These are phyloP conservation scores for Aphis gossypii DNA, from an alignment of 1,140 invertebrate species.

Conservation along the genomic window DNA sequence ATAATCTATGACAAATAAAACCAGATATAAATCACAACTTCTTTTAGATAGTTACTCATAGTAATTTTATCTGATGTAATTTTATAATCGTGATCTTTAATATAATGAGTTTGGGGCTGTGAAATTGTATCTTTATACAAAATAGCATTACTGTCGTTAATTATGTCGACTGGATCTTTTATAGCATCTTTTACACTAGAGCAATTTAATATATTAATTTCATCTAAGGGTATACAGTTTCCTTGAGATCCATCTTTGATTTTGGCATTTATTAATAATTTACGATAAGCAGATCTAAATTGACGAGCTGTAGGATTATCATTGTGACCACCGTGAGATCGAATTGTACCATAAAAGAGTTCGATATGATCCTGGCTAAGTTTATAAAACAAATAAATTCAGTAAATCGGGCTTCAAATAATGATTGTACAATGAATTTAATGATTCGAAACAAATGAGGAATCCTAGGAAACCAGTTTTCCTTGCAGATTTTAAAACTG, in stretches of 20 bases:
- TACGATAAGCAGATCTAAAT: neutral
- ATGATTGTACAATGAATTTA: neutral
- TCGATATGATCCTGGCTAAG: conserved; percentile 38
- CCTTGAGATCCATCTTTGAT: neutral
- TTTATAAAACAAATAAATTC: no score
- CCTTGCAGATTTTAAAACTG: neutral
- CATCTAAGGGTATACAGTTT: conserved; percentile 32
- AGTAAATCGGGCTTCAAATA: neutral
- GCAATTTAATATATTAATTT: conserved; percentile 13
- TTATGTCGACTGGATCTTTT: neutral
- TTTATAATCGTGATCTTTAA: no score
- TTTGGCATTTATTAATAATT: neutral
- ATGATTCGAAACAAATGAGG: neutral
- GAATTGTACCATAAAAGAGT: conserved; percentile 16
- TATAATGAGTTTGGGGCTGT: no score
- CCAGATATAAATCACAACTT: conserved; percentile 18
- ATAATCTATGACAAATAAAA: conserved; percentile 28
- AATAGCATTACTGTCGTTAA: neutral
- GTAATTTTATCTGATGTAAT: no score
- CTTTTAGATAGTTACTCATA: neutral
- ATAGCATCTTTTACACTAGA: neutral
- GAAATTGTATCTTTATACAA: no score
- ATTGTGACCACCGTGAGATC: conserved; percentile 24
- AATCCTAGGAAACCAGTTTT: conserved; percentile 38
- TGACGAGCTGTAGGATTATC: conserved; percentile 17